Percentiles rank a stretch among this genome's conserved stretches.
These are phyloP conservation scores for Theristicus caerulescens DNA, from an alignment of 2,113 vertebrate species.

Conservation along the genomic window DNA sequence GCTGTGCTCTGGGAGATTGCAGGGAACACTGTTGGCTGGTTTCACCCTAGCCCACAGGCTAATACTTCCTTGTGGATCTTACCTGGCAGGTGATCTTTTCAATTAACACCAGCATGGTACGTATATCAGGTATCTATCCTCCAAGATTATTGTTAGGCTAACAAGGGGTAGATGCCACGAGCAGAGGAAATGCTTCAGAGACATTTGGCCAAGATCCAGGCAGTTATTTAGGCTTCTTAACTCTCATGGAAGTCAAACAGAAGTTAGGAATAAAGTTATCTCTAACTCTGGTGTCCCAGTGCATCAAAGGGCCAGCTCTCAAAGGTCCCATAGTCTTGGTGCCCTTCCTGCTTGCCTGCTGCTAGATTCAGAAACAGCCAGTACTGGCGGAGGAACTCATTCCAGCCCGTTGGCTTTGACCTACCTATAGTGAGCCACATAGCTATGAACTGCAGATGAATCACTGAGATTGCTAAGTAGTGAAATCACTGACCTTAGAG, in stretches of 20 bases:
- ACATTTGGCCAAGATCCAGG: background rate
- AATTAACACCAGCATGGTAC: background rate
- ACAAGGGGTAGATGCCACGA: background rate
- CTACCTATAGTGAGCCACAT: background rate
- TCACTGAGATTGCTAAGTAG: background rate
- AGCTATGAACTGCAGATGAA: background rate
- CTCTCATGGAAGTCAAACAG: background rate
- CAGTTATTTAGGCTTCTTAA: background rate
- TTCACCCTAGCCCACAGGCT: background rate
- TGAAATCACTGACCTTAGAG: slow-evolving; percentile 13
- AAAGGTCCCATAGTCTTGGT: background rate
- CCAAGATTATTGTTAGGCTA: background rate
- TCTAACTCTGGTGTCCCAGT: background rate
- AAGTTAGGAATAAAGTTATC: background rate
- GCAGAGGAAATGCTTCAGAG: background rate
- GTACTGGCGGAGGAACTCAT: background rate
- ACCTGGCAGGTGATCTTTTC: background rate
- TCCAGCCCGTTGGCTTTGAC: background rate
- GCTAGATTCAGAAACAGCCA: background rate
- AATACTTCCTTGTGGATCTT: background rate
- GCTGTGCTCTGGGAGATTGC: background rate
- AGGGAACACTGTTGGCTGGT: background rate
- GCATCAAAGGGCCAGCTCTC: background rate
- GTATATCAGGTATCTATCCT: background rate
- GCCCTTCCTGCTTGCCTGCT: background rate